phyloP scores from a whole-genome alignment of 2,888 invertebrate species.

The Antitype chi region DNA sequence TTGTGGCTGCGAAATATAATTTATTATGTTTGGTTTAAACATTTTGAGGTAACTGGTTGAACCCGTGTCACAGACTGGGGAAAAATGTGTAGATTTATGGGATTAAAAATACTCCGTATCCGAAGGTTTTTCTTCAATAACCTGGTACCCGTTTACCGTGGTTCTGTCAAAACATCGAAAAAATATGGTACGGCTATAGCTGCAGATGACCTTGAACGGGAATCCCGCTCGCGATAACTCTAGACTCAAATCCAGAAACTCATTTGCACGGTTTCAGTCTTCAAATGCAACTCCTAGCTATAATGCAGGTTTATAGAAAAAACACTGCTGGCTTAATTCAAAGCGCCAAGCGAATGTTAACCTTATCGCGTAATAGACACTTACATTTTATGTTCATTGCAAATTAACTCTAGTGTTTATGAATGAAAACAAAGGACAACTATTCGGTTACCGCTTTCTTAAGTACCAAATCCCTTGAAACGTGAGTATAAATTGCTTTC shows the following conservation, averaged over 20 bases:
- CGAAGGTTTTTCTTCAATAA: not conserved
- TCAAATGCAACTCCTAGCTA: not conserved
- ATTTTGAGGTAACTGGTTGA: conserved; percentile 2
- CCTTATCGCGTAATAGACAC: conserved; percentile 34
- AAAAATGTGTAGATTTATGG: conserved; percentile 25
- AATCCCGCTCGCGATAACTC: not conserved
- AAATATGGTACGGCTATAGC: not conserved
- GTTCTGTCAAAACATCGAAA: not conserved
- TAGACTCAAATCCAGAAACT: not conserved
- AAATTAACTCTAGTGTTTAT: conserved; percentile 50
- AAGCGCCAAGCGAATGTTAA: conserved; percentile 14
- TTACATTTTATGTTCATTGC: conserved; percentile 53
- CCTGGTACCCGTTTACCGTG: no score
- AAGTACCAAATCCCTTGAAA: conserved; percentile 29
- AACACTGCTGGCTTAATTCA: conserved; percentile 14
- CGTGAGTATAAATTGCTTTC: conserved; percentile 34
- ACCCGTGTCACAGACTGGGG: conserved; percentile 16
- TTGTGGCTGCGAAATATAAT: conserved; percentile 27
- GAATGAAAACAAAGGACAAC: conserved; percentile 50
- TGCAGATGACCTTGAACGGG: not conserved
- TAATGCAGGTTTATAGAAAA: not conserved
- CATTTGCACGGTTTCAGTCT: not conserved
- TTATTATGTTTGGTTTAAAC: conserved; percentile 24
- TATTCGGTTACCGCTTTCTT: conserved; percentile 27
- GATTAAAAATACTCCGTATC: not conserved